phyloP scores from a whole-genome alignment of 37 sponge, comb jelly and placozoan species.

The Ianthella basta region DNA sequence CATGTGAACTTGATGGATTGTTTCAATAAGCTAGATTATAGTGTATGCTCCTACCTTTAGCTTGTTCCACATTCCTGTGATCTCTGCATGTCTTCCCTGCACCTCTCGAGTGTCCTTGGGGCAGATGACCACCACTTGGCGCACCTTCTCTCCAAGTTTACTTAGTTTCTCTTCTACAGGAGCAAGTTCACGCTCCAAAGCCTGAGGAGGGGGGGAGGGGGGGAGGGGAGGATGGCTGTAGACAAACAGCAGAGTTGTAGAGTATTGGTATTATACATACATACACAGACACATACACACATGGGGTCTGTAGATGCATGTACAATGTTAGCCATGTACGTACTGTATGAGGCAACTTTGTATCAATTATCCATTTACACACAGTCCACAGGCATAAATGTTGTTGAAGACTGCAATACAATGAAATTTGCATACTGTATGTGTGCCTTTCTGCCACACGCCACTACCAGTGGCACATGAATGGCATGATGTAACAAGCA shows the following conservation, averaged over 20 bases:
- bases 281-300: conserved; percentile 23
- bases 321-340: no score
- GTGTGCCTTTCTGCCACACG: no score
- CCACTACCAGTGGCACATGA: no score
- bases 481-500: no score
- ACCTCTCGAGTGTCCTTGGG: conserved; percentile 51
- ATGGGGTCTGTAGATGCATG: no score
- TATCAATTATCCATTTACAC: no score
- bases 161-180: conserved; percentile 86
- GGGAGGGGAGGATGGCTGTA: not conserved
- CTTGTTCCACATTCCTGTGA: conserved; percentile 75
- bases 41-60: conserved; percentile 57
- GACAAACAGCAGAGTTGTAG: not conserved
- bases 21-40: no score
- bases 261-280: not conserved
- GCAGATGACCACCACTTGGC: conserved; percentile 39
- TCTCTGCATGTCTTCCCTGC: conserved; percentile 58
- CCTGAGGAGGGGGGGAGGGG: conserved; percentile 26
- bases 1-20: no score
- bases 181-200: conserved; percentile 86
- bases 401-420: no score
- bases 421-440: no score
- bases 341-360: no score
- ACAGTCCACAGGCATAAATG: no score
- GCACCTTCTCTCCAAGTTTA: conserved; percentile 57